Percentiles rank a stretch among this genome's conserved stretches.
phyloP scores from a whole-genome alignment of 2,113 vertebrate species.

The Cichladusa arquata region DNA sequence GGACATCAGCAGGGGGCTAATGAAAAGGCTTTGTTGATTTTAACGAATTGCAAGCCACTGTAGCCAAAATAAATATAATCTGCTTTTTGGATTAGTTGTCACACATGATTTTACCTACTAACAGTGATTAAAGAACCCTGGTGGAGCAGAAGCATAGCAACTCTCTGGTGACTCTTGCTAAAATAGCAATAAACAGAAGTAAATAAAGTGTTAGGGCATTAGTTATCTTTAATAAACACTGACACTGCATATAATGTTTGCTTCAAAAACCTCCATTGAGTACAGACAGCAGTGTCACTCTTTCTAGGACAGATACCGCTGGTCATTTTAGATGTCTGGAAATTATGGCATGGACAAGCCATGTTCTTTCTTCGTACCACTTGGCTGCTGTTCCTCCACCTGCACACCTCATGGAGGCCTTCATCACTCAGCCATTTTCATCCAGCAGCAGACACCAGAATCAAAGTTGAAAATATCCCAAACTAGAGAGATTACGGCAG shows the following conservation, averaged over 20 bases:
- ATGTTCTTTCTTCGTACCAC: background rate
- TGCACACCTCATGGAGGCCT: background rate
- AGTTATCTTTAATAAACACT: constrained; percentile 94
- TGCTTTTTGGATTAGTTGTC: constrained; percentile 95
- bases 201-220: constrained; percentile 86
- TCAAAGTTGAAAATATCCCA: background rate
- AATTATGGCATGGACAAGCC: background rate
- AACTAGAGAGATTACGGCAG: background rate
- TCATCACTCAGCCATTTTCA: background rate
- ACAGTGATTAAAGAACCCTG: constrained; percentile 85
- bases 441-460: background rate
- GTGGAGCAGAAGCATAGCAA: constrained; percentile 76
- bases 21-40: constrained; percentile 98
- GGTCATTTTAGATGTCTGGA: background rate
- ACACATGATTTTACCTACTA: constrained; percentile 90
- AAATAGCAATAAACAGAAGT: constrained; percentile 82
- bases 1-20: constrained; percentile 95
- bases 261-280: constrained; percentile 72
- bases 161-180: constrained; percentile 82
- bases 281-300: constrained; percentile 4
- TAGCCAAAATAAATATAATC: constrained; percentile 99
- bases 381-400: background rate
- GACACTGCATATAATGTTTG: constrained; percentile 77
- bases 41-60: constrained; percentile 92
- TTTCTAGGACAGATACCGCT: background rate